Evolutionary conservation across 2,888 invertebrate genomes (phyloP).

Genomic region (Portevinia maculata): DNA sequence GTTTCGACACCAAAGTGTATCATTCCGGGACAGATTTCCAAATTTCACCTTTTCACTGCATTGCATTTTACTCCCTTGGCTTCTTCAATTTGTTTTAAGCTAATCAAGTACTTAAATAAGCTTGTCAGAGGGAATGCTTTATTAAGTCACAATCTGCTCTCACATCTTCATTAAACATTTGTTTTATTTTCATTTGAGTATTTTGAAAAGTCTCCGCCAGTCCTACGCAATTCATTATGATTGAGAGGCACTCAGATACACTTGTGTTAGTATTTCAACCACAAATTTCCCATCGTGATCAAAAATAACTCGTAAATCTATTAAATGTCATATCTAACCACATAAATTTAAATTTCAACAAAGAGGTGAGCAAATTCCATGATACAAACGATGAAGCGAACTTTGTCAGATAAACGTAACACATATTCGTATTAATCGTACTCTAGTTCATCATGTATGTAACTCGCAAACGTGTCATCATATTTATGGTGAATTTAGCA

Average conservation of each 20-base stretch:
- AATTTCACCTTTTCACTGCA: no score
- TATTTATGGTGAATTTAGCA: constrained; percentile 23
- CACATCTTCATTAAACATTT: background rate
- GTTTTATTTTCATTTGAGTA: background rate
- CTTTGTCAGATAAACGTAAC: constrained; percentile 32
- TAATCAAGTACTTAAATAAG: no score
- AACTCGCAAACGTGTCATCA: constrained; percentile 32
- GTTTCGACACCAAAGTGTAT: no score
- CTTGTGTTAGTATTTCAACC: constrained; percentile 21
- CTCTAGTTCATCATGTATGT: constrained; percentile 45
- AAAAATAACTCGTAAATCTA: constrained; percentile 55
- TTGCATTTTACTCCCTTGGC: no score
- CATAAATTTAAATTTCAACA: constrained; percentile 54
- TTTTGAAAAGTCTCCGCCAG: constrained; percentile 1
- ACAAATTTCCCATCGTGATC: constrained; percentile 18
- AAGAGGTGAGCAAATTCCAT: constrained; percentile 53
- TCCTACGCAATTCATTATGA: constrained; percentile 19
- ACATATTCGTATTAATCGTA: background rate
- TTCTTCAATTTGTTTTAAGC: no score
- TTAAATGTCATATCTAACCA: constrained; percentile 44
- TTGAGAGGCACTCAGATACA: constrained; percentile 24
- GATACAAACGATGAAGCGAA: constrained; percentile 36
- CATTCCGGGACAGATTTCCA: no score
- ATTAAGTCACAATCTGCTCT: no score
- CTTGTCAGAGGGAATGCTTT: no score